A percentile compares a stretch with the other conserved stretches of the same genome.
These are phyloP conservation scores for Metridium senile DNA, from an alignment of 92 coral and sea anemone species.

Conservation along the genomic window DNA sequence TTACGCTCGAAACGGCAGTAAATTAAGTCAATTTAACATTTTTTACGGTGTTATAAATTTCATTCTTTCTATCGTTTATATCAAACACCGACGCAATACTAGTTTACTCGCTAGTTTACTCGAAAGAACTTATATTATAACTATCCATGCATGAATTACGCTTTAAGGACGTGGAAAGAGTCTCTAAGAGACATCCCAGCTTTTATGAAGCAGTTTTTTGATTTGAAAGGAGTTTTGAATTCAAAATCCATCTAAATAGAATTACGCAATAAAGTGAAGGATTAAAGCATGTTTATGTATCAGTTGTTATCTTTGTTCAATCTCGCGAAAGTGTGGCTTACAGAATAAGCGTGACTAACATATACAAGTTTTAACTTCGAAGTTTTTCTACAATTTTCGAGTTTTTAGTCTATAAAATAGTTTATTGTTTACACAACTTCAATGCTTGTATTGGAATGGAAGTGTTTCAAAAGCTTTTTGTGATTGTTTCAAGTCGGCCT, in stretches of 20 bases:
- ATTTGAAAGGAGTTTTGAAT: background rate
- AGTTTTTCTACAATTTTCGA: background rate
- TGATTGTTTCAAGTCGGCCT: slow-evolving; percentile 1
- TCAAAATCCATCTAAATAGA: background rate
- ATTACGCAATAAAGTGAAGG: background rate
- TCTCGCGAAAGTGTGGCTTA: background rate
- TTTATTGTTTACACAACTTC: background rate
- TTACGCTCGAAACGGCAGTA: no score
- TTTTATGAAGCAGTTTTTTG: no score
- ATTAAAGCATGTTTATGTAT: background rate
- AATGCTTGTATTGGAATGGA: slow-evolving; percentile 29
- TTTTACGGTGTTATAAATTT: no score
- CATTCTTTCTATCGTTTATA: no score
- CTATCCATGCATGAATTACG: no score
- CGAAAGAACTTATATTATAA: no score
- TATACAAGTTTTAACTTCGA: background rate
- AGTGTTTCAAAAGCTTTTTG: slow-evolving; percentile 1
- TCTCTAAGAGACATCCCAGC: background rate
- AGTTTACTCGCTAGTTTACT: no score
- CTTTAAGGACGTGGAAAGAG: no score
- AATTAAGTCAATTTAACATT: no score
- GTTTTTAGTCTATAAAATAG: background rate
- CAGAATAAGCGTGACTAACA: background rate
- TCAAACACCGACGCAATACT: no score
- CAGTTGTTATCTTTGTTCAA: background rate